Conservation (phyloP, 2,888 invertebrate genomes). For the Trachelus iudaicus region DNA sequence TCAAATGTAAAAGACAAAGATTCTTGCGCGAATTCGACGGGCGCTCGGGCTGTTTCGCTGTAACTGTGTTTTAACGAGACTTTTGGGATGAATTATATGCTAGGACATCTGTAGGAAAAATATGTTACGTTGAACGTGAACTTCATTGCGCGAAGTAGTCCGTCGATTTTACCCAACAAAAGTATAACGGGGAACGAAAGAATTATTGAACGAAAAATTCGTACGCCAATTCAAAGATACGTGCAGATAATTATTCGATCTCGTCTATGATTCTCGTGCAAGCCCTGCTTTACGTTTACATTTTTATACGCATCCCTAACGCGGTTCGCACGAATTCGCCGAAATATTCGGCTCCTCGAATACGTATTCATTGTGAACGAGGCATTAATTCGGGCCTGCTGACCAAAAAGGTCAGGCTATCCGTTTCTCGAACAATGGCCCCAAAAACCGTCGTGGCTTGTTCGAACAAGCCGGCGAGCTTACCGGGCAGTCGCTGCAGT, state of each 20-base stretch:
- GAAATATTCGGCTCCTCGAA: neutral
- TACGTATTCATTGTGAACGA: neutral
- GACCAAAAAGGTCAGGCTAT: neutral
- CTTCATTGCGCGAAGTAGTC: rapidly evolving
- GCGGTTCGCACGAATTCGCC: neutral
- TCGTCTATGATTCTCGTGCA: neutral
- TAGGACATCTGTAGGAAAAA: neutral
- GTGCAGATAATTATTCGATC: neutral
- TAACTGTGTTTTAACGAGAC: neutral
- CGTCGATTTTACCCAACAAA: no score
- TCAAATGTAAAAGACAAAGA: neutral
- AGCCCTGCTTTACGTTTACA: neutral
- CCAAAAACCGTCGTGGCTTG: neutral
- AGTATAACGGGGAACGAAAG: neutral
- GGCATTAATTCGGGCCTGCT: neutral
- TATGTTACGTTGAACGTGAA: no score
- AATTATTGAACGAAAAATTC: neutral
- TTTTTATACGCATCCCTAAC: neutral
- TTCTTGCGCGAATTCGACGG: neutral
- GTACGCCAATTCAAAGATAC: neutral
- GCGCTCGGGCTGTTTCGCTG: no score
- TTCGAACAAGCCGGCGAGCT: neutral
- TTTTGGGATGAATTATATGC: neutral
- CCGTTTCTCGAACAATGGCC: neutral
- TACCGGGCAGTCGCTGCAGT: neutral